These are phyloP conservation scores for Sebastes trivittatus DNA, from an alignment of 2,797 vertebrate species.

Conservation along the genomic window DNA sequence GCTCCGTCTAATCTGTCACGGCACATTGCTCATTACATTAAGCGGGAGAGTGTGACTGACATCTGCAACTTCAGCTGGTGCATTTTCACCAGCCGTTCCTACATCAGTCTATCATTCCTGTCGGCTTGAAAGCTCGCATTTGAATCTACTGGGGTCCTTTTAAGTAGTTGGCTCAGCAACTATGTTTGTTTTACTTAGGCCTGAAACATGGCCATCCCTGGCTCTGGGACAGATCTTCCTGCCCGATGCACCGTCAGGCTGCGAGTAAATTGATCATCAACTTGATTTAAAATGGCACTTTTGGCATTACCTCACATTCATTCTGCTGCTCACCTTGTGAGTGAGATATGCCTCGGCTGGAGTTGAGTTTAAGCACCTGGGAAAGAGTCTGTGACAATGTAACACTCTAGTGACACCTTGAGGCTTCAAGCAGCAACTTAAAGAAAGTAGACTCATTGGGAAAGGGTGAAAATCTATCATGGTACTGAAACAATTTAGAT, in stretches of 20 bases:
- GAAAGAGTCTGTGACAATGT: neutral
- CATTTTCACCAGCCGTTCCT: constrained; percentile 32
- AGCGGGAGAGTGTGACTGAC: constrained; percentile 53
- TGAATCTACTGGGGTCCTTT: constrained; percentile 42
- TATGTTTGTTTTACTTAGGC: constrained; percentile 59
- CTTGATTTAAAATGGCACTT: constrained; percentile 68
- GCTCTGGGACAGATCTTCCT: constrained; percentile 49
- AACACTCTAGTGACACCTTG: constrained; percentile 72
- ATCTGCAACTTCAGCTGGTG: constrained; percentile 33
- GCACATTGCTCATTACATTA: constrained; percentile 65
- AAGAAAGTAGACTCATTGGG: neutral
- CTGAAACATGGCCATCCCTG: constrained; percentile 27
- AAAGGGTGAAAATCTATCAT: neutral
- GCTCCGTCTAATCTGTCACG: constrained; percentile 49
- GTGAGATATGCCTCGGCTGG: constrained; percentile 28
- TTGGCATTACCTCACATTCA: constrained; percentile 49
- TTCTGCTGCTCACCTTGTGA: constrained; percentile 21
- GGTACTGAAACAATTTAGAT: neutral
- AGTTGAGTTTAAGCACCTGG: constrained; percentile 19
- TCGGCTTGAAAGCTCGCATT: constrained; percentile 45
- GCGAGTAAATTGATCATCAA: constrained; percentile 62
- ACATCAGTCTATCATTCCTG: constrained; percentile 47
- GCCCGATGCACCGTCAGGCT: constrained; percentile 43
- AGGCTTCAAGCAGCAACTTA: constrained; percentile 30
- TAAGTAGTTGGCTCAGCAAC: constrained; percentile 52